phyloP scores from a whole-genome alignment of 2,797 vertebrate genomes.

The Hemitrygon akajei region DNA sequence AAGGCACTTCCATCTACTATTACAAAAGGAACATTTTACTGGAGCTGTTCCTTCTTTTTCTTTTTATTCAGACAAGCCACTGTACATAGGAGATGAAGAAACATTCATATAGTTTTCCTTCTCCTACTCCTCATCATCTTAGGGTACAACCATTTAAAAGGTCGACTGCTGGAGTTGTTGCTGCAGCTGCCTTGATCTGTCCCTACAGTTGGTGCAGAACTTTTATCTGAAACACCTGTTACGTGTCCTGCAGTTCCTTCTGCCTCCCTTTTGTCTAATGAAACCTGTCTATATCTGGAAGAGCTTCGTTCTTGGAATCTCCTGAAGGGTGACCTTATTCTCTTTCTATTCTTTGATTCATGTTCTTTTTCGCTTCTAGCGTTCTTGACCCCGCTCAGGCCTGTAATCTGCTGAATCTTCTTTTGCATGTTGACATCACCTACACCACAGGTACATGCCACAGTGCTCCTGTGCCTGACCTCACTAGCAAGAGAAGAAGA shows the following conservation, averaged over 20 bases:
- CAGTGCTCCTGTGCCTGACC: conserved; percentile 69
- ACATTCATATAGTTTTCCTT: conserved; percentile 67
- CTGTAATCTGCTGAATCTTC: conserved; percentile 72
- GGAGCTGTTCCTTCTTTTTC: no score
- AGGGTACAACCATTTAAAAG: conserved; percentile 57
- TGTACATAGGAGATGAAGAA: no score
- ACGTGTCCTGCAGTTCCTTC: conserved; percentile 1
- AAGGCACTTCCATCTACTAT: neutral
- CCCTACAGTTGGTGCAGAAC: neutral
- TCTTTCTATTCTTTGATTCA: conserved; percentile 54
- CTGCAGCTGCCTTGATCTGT: conserved; percentile 46
- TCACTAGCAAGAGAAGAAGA: conserved; percentile 80
- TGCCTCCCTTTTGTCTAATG: conserved; percentile 49
- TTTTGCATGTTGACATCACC: conserved; percentile 84
- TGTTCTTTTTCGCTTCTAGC: conserved; percentile 46
- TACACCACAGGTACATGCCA: conserved; percentile 78
- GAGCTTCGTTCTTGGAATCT: conserved; percentile 68
- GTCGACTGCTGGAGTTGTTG: conserved; percentile 41
- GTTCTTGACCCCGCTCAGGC: conserved; percentile 46
- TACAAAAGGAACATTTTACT: no score
- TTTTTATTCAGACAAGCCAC: no score
- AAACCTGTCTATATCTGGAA: conserved; percentile 64
- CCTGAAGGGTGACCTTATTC: conserved; percentile 60
- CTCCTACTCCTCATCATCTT: conserved; percentile 58
- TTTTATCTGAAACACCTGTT: conserved; percentile 7